phyloP scores from a whole-genome alignment of 2,797 vertebrate genomes.

The Cryptoprocta ferox region DNA sequence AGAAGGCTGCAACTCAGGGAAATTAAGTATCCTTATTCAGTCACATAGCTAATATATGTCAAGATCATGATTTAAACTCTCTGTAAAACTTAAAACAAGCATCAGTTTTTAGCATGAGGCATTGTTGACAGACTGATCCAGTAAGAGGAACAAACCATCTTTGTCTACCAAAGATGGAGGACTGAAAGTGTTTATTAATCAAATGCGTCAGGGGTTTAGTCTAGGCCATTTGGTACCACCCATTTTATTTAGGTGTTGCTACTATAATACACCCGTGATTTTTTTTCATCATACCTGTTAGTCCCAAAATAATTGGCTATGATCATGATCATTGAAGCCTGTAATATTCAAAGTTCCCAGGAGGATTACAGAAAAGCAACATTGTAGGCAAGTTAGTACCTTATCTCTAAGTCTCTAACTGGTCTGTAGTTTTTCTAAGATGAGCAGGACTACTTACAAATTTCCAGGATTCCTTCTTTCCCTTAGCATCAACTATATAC shows the following conservation, averaged over 20 bases:
- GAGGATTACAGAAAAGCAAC: neutral
- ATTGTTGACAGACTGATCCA: neutral
- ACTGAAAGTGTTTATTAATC: neutral
- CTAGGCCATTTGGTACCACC: neutral
- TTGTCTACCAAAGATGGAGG: neutral
- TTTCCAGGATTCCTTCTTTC: neutral
- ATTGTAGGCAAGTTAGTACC: neutral
- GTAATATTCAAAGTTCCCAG: neutral
- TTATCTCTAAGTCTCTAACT: neutral
- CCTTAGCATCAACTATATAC: neutral
- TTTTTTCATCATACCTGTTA: neutral
- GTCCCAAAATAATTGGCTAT: neutral
- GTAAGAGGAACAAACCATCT: neutral
- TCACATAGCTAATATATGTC: neutral
- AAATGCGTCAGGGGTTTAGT: neutral
- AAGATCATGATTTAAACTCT: neutral
- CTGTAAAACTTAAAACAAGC: conserved; percentile 11
- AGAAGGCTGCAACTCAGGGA: neutral
- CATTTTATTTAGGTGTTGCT: neutral
- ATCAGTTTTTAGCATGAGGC: neutral
- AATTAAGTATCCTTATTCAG: neutral
- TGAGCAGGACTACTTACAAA: neutral
- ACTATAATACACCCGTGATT: neutral
- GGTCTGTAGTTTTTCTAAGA: neutral
- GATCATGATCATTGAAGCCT: neutral